Evolutionary conservation across 2,113 vertebrate species (phyloP), one percentile per base, ranked within the genome.

Genomic region (Lamprotornis superbus): DNA sequence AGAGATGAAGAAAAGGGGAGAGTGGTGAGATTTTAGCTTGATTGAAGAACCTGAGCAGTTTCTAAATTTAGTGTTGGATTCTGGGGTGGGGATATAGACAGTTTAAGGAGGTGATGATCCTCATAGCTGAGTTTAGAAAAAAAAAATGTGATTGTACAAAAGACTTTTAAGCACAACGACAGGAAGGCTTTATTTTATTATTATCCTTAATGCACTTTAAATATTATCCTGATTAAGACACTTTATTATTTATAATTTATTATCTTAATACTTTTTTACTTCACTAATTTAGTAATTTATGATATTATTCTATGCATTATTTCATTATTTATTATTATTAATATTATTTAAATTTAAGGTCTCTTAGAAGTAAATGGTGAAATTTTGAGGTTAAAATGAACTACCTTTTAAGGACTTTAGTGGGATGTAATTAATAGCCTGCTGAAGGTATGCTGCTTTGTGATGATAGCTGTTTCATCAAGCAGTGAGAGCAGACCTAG

Each of bases 391-490:
- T 90, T 94, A 73, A 95, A 90, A 79, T 91, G 46, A 83, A 78
- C 90, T 79, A 55, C 52, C 30, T 79, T 83, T 67, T 91, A 93
- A 91, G 61, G 44, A 69, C 35, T 76, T 92, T 47, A 94, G 94
- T 94, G 65, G 83, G 94, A 88, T 87, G 71, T 95, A 95, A 95
- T 97, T 93, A 95, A 83, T 91, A 67, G 53, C 88, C 68, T 86
- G 82, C 69, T 97, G 87, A 95, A 96, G 60, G 53, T 95, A 85
- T 74, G 92, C 69, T 83, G 53, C 78, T 69, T 90, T 96, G 42
- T 87, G 83, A 50, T 94, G 40, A 75, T 87, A 97, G 93, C 94
- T 93, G 82, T 89, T 97, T 96, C 78, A 78, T 60, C 1, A 5
- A 92, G 68, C 88, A 91, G 37, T 6, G 40, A 85, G 83, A 87